Conservation (phyloP, 2,113 vertebrate species). For the Benthochromis sp. region DNA sequence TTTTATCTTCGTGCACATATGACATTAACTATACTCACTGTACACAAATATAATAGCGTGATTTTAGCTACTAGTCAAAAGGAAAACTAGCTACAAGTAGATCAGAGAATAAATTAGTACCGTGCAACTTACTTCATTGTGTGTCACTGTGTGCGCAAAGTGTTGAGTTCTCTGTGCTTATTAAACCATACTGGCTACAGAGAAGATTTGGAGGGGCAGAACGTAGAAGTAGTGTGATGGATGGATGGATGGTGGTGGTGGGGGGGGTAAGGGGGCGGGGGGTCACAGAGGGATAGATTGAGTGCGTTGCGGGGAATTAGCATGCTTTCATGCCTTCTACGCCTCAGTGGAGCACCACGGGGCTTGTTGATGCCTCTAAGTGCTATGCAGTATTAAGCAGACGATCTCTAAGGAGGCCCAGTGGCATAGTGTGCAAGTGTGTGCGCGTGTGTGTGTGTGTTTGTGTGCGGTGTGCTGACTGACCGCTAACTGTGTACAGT, state of each 20-base stretch:
- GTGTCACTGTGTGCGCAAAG: background rate
- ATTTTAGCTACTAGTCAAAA: background rate
- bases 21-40: background rate
- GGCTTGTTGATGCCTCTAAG: conserved; percentile 61
- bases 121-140: background rate
- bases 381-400: conserved; percentile 69
- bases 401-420: conserved; percentile 46
- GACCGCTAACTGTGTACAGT: conserved; percentile 45
- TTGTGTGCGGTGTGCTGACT: background rate
- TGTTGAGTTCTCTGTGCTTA: background rate
- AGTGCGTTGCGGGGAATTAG: conserved; percentile 45
- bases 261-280: background rate
- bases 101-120: conserved; percentile 5
- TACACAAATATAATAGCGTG: background rate
- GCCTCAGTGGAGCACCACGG: conserved; percentile 44
- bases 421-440: background rate
- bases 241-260: background rate
- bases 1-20: background rate
- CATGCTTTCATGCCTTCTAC: conserved; percentile 51
- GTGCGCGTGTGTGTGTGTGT: background rate
- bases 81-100: background rate
- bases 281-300: conserved; percentile 31
- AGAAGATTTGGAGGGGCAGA: background rate
- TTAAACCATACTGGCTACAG: background rate
- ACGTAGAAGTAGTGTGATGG: background rate